Conservation (phyloP, 37 sponge, comb jelly and placozoan genomes). For the Oscarella lobularis region DNA sequence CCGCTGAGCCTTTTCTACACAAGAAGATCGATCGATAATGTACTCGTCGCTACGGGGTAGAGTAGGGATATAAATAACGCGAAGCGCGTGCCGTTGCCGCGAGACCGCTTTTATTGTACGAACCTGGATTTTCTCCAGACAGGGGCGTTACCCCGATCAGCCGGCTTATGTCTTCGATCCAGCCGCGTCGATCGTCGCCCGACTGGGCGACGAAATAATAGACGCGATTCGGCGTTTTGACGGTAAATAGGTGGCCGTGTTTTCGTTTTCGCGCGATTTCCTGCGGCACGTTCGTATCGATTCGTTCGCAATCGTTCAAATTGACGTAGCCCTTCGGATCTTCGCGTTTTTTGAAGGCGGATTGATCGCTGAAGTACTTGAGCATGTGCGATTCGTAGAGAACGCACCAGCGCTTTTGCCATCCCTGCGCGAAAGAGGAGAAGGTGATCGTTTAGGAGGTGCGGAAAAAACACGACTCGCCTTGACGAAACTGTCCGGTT, state of each 20-base stretch:
- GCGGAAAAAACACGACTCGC: background rate
- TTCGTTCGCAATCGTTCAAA: background rate
- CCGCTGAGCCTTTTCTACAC: too few species aligned
- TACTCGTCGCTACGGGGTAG: too few species aligned
- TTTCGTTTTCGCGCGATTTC: background rate
- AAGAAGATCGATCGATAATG: too few species aligned
- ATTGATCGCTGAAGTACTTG: background rate
- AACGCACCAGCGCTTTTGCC: background rate
- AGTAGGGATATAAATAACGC: too few species aligned
- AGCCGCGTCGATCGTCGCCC: background rate
- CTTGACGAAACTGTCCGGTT: background rate
- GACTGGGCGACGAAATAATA: background rate
- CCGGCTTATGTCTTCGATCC: background rate
- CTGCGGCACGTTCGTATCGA: background rate
- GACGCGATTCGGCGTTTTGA: background rate
- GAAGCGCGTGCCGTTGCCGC: too few species aligned
- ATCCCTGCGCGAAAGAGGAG: background rate
- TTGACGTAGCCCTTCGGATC: background rate
- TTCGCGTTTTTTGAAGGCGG: background rate
- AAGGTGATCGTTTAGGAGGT: background rate
- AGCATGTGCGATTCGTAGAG: background rate
- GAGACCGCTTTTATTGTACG: too few species aligned
- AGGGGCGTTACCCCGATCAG: background rate
- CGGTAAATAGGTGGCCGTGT: background rate
- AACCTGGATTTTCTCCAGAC: too few species aligned